phyloP scores from a whole-genome alignment of 2,797 vertebrate genomes.

The Hylomyscus alleni region DNA sequence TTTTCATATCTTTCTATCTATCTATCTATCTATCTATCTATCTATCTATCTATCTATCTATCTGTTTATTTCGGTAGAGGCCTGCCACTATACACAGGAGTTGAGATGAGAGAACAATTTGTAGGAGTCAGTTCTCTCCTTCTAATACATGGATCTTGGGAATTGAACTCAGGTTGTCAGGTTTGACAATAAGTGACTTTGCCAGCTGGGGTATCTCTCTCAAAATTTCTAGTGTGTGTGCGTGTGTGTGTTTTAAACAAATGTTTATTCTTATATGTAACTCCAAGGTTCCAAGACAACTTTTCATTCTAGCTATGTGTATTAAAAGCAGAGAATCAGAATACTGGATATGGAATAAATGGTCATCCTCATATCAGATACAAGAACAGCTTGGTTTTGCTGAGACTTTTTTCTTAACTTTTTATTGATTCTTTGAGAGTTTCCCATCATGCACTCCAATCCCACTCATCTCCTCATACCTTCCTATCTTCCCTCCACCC shows the following conservation, averaged over 20 bases:
- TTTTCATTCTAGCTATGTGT: slow-evolving; percentile 9
- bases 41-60: background rate
- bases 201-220: background rate
- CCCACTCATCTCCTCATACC: background rate
- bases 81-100: background rate
- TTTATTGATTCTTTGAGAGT: background rate
- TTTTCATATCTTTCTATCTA: slow-evolving; percentile 7
- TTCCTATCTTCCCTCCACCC: background rate
- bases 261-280: background rate
- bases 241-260: background rate
- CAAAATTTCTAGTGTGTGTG: no score
- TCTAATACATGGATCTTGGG: background rate
- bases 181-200: background rate
- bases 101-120: background rate
- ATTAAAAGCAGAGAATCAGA: background rate
- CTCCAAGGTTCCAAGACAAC: background rate
- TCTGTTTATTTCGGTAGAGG: background rate
- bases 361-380: background rate
- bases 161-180: background rate
- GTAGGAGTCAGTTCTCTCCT: background rate
- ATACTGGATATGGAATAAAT: background rate
- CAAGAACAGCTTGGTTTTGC: background rate
- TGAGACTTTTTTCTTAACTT: background rate
- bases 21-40: background rate
- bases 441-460: background rate